phyloP scores from a whole-genome alignment of 1,140 invertebrate genomes.

The Macrostomum lignano region DNA sequence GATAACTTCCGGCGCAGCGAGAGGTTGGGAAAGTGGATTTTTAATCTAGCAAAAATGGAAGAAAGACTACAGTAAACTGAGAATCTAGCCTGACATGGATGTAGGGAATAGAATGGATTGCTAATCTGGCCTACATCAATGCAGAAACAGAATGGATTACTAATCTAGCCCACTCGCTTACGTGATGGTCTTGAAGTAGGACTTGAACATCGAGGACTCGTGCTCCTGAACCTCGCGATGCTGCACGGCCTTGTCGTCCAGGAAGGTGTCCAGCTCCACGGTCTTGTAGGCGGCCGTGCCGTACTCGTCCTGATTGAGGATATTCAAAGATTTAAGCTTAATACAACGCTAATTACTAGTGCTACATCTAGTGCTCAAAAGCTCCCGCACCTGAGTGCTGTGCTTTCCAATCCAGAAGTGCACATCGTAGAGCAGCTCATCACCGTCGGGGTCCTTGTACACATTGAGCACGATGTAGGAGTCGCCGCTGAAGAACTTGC shows the following conservation, averaged over 20 bases:
- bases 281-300: slow-evolving; percentile 48
- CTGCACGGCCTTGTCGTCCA: slow-evolving; percentile 42
- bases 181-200: slow-evolving; percentile 46
- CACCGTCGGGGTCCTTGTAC: slow-evolving; percentile 23
- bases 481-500: slow-evolving; percentile 61
- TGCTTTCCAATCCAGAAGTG: slow-evolving; percentile 10
- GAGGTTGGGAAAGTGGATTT: no score
- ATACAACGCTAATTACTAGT: not conserved
- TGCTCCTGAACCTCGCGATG: slow-evolving; percentile 50
- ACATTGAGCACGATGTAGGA: slow-evolving; percentile 61
- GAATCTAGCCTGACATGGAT: no score
- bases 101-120: no score
- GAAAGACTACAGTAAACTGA: no score
- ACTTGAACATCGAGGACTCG: slow-evolving; percentile 48
- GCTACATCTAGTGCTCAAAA: no score
- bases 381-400: slow-evolving; percentile 7
- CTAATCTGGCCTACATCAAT: no score
- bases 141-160: no score
- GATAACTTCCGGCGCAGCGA: no score
- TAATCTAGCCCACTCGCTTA: slow-evolving; percentile 10
- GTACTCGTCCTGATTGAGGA: slow-evolving; percentile 35
- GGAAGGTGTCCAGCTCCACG: slow-evolving; percentile 49
- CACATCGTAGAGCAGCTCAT: slow-evolving; percentile 5
- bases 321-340: slow-evolving; percentile 1
- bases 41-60: no score